Conservation (phyloP, 2,113 vertebrate genomes). For the Neolamprologus longior region DNA sequence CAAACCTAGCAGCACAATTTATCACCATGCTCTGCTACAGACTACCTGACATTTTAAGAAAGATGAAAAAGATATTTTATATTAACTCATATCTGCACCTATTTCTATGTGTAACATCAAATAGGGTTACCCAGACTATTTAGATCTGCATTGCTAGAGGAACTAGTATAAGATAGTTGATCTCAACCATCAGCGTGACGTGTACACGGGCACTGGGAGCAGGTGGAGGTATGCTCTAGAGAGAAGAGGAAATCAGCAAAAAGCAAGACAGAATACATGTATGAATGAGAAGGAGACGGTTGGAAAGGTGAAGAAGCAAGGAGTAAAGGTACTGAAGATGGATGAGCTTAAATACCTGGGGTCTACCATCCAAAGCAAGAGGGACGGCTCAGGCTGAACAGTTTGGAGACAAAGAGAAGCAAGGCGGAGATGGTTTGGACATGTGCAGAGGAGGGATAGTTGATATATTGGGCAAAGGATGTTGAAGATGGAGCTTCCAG, state of each 20-base stretch:
- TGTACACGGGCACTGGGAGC: neutral
- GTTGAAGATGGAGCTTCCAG: neutral
- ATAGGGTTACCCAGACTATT: neutral
- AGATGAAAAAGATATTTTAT: neutral
- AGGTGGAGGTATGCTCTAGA: neutral
- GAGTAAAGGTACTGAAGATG: neutral
- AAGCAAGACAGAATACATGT: fast-evolving
- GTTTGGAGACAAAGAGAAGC: neutral
- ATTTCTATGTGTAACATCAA: neutral
- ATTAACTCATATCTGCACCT: neutral
- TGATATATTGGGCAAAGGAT: neutral
- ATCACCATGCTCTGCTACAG: neutral
- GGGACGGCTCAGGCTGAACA: neutral
- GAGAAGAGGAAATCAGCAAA: neutral
- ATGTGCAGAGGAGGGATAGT: neutral
- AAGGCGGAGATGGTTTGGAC: neutral
- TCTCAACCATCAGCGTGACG: neutral
- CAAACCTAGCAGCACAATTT: neutral
- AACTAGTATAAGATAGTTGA: neutral
- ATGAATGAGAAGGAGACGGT: neutral
- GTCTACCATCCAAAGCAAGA: neutral
- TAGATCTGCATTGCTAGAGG: neutral
- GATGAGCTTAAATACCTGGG: neutral
- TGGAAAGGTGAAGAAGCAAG: neutral
- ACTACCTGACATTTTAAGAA: neutral